Base-by-base conservation (phyloP, 2,797 vertebrate genomes). In the Cryptoblepharus egeriae region DNA sequence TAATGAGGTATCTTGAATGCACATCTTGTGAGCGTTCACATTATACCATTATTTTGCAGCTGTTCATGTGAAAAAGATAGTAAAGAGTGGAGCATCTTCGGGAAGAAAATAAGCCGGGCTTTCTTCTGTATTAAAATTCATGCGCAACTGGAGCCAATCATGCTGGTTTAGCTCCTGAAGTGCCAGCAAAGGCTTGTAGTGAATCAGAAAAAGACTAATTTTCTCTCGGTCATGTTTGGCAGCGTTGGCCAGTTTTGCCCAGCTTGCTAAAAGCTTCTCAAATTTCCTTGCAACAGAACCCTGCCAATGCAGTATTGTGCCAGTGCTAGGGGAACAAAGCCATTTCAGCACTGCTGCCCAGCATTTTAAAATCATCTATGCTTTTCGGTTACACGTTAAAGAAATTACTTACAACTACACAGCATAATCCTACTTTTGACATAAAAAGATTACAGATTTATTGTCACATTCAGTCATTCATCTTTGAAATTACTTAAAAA, bases 91-190 rank as follows among this genome's bases (percentile, higher is more conserved):
- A 68, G 64, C 24, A 60, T 60, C 26, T 60, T 30, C 32, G 30
- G 13, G 16, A 65, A 63, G 30, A 52, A 63, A 63, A n/a, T 1
- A 26, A 26, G 24, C 45, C 24, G 24, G 79, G 7, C 1, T 61
- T 16, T 71, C 35, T 57, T 7, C 22, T 45, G 61, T 87, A 79
- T 60, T 28, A 85, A 3, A 39, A 58, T 73, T 84, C 82, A 84
- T 30, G 16, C 16, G 64, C 8, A 35, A 42, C 3, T 22, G 42
- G 57, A 70, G 60, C 16, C 22, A 68, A n/a, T 26, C 5, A 75
- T 7, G 49, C 6, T 35, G 6, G 24, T 26, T 80, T 73, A 64
- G 32, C 35, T 64, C 57, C 57, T 69, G 8, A 55, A 61, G 28
- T 49, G 32, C 16, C 24, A 74, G 32, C 45, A 55, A 60, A 49